A percentile compares a stretch with the other conserved stretches of the same genome.
These are phyloP conservation scores for Orchestes rusci DNA, from an alignment of 2,888 invertebrate genomes.

Conservation along the genomic window DNA sequence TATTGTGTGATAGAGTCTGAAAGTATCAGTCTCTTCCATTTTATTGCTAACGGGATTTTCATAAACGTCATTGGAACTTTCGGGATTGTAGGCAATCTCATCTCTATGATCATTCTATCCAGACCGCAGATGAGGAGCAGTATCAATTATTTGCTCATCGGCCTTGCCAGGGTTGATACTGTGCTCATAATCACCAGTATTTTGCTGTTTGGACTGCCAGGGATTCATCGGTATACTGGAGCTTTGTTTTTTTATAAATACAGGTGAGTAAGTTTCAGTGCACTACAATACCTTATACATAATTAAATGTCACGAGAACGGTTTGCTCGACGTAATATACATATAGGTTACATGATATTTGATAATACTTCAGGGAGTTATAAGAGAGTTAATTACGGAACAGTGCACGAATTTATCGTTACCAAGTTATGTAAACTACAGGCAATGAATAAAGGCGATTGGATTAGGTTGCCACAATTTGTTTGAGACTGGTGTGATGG, in stretches of 20 bases:
- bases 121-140: constrained; percentile 94
- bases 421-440: too few species aligned
- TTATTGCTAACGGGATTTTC: constrained; percentile 75
- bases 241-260: constrained; percentile 70
- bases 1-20: too few species aligned
- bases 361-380: too few species aligned
- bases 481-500: too few species aligned
- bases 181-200: constrained; percentile 81
- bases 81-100: constrained; percentile 82
- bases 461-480: too few species aligned
- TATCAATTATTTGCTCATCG: constrained; percentile 89
- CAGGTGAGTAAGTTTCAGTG: constrained; percentile 32
- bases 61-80: constrained; percentile 70
- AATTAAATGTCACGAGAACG: too few species aligned
- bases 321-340: too few species aligned
- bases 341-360: too few species aligned
- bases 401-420: too few species aligned
- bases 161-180: constrained; percentile 90
- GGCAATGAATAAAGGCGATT: too few species aligned
- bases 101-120: constrained; percentile 84
- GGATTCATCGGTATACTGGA: constrained; percentile 76
- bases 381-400: too few species aligned
- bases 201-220: constrained; percentile 79
- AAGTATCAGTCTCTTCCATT: constrained; percentile 52
- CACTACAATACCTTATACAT: too few species aligned